phyloP scores from a whole-genome alignment of 2,797 vertebrate species.

The Pangasius krempfi region DNA sequence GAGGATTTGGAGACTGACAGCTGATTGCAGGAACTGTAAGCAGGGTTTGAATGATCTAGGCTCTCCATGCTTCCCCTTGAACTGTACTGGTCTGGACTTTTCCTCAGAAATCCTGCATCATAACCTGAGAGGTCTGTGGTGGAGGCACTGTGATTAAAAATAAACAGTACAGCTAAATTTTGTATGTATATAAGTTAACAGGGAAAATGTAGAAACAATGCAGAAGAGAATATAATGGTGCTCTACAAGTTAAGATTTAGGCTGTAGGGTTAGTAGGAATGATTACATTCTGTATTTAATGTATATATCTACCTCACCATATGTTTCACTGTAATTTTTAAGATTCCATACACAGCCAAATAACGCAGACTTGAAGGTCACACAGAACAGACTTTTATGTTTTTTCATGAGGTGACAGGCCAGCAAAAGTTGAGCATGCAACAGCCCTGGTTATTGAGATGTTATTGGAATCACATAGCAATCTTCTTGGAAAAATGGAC shows the following conservation, averaged over 20 bases:
- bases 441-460: neutral
- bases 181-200: neutral
- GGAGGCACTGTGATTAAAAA: conserved; percentile 78
- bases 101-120: conserved; percentile 86
- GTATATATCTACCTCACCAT: neutral
- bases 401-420: neutral
- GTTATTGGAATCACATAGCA: neutral
- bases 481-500: conserved; percentile 20
- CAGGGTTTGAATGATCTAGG: conserved; percentile 80
- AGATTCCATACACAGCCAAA: neutral
- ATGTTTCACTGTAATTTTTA: neutral
- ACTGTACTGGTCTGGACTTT: conserved; percentile 92
- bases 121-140: conserved; percentile 87
- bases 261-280: neutral
- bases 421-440: neutral
- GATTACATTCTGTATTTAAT: neutral
- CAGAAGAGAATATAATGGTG: neutral
- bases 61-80: conserved; percentile 97
- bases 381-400: neutral
- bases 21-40: conserved; percentile 85
- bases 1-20: conserved; percentile 90
- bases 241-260: neutral
- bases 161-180: conserved; percentile 18
- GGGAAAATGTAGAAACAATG: neutral
- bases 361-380: neutral